Conservation (phyloP, 30 jellyfish, hydroid and myxozoan genomes). For the Morbakka virulenta region DNA sequence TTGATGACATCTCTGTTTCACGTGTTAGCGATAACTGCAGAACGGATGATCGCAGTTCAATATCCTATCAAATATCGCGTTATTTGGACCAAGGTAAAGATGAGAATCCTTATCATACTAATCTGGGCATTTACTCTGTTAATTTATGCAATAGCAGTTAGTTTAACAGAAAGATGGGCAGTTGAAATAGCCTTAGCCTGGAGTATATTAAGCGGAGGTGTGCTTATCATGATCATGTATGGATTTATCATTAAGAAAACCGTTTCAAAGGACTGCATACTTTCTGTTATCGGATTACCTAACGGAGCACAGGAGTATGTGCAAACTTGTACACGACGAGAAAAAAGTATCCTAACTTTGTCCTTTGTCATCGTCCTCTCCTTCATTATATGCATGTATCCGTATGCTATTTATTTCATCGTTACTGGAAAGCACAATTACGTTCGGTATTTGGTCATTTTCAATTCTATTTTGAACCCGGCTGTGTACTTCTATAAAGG, state of each 20-base stretch:
- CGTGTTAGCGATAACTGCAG: conserved; percentile 56
- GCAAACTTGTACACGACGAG: conserved; percentile 70
- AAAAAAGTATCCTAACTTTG: conserved; percentile 43
- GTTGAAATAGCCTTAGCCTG: conserved; percentile 16
- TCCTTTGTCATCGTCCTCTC: conserved; percentile 52
- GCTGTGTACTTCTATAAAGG: conserved; percentile 54
- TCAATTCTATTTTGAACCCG: conserved; percentile 59
- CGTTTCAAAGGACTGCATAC: conserved; percentile 54
- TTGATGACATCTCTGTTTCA: conserved; percentile 53
- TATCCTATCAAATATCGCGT: conserved; percentile 65
- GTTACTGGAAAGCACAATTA: background rate
- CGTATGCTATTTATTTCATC: conserved; percentile 43
- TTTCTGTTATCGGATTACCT: conserved; percentile 34
- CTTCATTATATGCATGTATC: conserved; percentile 46
- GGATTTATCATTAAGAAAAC: conserved; percentile 58
- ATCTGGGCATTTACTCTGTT: conserved; percentile 45
- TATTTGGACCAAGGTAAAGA: conserved; percentile 39
- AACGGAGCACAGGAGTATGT: conserved; percentile 61
- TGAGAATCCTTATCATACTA: conserved; percentile 1
- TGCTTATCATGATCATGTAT: conserved; percentile 21
- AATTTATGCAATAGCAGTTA: conserved; percentile 5
- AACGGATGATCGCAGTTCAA: conserved; percentile 48
- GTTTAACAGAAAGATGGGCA: background rate
- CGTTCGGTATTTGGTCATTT: conserved; percentile 10
- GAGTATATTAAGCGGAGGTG: conserved; percentile 26